These are phyloP conservation scores for Archivesica marissinica DNA, from an alignment of 1,140 invertebrate species.

Conservation along the genomic window DNA sequence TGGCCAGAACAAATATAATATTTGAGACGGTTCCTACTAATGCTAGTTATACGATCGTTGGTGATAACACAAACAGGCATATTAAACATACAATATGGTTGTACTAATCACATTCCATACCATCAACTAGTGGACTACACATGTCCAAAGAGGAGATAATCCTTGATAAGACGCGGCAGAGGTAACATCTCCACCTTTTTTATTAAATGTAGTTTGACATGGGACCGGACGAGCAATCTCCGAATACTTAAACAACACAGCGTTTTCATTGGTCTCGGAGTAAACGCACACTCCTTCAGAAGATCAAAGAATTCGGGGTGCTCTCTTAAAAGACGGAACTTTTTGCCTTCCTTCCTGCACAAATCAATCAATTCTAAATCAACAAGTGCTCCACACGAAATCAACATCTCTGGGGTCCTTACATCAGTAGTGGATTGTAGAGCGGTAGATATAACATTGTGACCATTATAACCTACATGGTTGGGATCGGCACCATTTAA, in stretches of 20 bases:
- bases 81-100: too few relatives aligned
- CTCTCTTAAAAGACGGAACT: conserved; percentile 63
- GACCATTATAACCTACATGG: conserved; percentile 73
- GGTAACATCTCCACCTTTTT: conserved; percentile 73
- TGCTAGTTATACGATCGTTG: too few relatives aligned
- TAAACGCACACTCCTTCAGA: conserved; percentile 65
- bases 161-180: conserved; percentile 73
- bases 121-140: conserved; percentile 4
- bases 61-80: too few relatives aligned
- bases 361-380: conserved; percentile 66
- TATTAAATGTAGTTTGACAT: conserved; percentile 67
- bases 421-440: conserved; percentile 68
- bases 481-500: conserved; percentile 79
- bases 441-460: conserved; percentile 73
- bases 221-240: conserved; percentile 64
- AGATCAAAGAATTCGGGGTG: conserved; percentile 68
- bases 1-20: too few relatives aligned
- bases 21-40: too few relatives aligned
- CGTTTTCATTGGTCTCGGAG: conserved; percentile 68
- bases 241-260: conserved; percentile 71
- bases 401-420: conserved; percentile 69
- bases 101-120: too few relatives aligned
- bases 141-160: conserved; percentile 73
- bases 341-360: conserved; percentile 70
- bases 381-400: conserved; percentile 71